A percentile compares a stretch with the other conserved stretches of the same genome.
These are phyloP conservation scores for Philypnodon macrostomus DNA, from an alignment of 2,797 vertebrate species.

Conservation along the genomic window DNA sequence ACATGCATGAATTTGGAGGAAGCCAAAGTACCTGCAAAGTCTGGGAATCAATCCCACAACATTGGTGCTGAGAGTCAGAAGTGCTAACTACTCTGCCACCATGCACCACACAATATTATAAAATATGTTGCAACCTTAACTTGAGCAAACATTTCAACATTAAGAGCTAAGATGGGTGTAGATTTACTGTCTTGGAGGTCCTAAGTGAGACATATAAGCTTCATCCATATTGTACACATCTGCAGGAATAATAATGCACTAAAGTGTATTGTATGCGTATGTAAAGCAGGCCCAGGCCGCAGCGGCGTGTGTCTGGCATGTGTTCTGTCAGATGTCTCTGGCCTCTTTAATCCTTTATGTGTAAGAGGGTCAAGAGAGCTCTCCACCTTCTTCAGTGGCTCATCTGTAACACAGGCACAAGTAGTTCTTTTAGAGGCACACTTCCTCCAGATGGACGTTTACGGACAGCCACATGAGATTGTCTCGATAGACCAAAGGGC, in stretches of 20 bases:
- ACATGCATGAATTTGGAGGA: too few relatives aligned
- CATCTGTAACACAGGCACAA: slow-evolving; percentile 20
- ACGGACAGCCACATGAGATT: slow-evolving; percentile 4
- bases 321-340: slow-evolving; percentile 60
- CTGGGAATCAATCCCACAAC: too few relatives aligned
- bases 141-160: neutral
- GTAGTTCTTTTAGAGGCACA: slow-evolving; percentile 29
- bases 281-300: slow-evolving; percentile 45
- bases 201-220: slow-evolving; percentile 27
- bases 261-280: slow-evolving; percentile 16
- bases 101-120: slow-evolving; percentile 30
- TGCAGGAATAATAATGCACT: slow-evolving; percentile 17
- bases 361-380: slow-evolving; percentile 65
- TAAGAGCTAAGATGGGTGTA: slow-evolving; percentile 7
- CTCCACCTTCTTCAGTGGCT: slow-evolving; percentile 29
- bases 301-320: slow-evolving; percentile 62
- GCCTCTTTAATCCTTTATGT: slow-evolving; percentile 69
- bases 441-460: slow-evolving; percentile 18
- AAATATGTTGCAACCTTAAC: slow-evolving; percentile 16
- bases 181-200: slow-evolving; percentile 15
- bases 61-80: too few relatives aligned
- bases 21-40: too few relatives aligned
- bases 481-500: slow-evolving; percentile 5
- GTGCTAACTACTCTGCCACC: too few relatives aligned
- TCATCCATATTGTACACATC: slow-evolving; percentile 26